Conservation (phyloP, 2,797 vertebrate genomes). For the Hypotaenidia philippensis region DNA sequence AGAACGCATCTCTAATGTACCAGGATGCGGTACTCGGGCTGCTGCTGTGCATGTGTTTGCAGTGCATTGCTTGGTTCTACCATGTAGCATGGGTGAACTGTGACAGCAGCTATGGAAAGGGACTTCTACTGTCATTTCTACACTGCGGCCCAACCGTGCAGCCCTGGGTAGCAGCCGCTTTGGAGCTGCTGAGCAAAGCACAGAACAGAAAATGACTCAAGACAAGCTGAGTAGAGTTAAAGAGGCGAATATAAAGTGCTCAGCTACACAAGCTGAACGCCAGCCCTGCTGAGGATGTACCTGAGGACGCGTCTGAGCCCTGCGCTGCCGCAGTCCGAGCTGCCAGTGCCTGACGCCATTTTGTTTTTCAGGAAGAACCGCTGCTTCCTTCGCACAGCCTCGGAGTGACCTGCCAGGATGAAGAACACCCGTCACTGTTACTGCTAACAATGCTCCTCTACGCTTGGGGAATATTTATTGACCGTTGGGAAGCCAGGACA, state of each 20-base stretch:
- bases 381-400: constrained; percentile 78
- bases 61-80: background rate
- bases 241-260: rapidly evolving
- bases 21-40: rapidly evolving
- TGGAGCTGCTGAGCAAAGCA: background rate
- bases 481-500: background rate
- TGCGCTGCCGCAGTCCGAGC: background rate
- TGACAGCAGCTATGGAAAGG: background rate
- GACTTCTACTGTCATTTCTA: rapidly evolving
- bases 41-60: background rate
- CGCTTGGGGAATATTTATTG: constrained; percentile 64
- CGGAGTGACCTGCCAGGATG: constrained; percentile 32
- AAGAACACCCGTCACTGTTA: background rate
- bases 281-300: rapidly evolving
- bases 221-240: rapidly evolving
- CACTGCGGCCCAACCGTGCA: rapidly evolving
- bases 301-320: background rate
- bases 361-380: constrained; percentile 76
- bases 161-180: rapidly evolving
- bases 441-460: constrained; percentile 24
- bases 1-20: rapidly evolving
- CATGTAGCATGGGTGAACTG: rapidly evolving
- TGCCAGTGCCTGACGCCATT: rapidly evolving
- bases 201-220: rapidly evolving
- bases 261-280: rapidly evolving